phyloP scores from a whole-genome alignment of 2,797 vertebrate genomes.

The Bradypus variegatus region DNA sequence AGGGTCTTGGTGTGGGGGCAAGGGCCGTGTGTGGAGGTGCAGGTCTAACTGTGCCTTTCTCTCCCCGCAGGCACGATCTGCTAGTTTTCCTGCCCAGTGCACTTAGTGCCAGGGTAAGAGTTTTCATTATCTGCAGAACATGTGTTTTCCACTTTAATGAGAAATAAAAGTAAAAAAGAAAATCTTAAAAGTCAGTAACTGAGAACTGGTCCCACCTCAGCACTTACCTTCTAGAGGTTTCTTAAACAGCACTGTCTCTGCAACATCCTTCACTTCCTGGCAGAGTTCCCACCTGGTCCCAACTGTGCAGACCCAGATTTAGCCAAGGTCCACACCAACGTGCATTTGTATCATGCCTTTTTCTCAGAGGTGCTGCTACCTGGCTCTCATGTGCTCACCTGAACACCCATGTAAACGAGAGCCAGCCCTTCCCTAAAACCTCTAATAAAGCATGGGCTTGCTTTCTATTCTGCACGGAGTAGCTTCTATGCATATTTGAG shows the following conservation, averaged over 20 bases:
- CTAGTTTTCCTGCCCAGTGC: not conserved
- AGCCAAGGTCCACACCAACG: not conserved
- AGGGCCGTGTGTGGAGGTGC: too few species aligned
- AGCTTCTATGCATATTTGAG: rapidly evolving
- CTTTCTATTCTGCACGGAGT: not conserved
- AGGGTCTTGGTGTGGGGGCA: not conserved
- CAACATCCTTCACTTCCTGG: too few species aligned
- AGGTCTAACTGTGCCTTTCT: not conserved
- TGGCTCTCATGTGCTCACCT: not conserved
- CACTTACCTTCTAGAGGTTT: not conserved
- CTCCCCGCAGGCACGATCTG: not conserved
- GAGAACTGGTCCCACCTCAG: not conserved
- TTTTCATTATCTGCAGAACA: not conserved
- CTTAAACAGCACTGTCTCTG: not conserved
- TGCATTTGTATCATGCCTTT: not conserved
- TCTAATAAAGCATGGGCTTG: not conserved
- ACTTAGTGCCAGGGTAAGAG: not conserved
- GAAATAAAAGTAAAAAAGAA: not conserved
- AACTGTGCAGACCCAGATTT: not conserved
- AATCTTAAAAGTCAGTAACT: not conserved
- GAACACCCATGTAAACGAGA: not conserved
- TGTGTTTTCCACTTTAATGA: not conserved
- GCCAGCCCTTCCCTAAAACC: not conserved
- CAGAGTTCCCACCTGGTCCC: not conserved
- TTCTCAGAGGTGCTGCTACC: not conserved